Evolutionary conservation across 2,113 vertebrate species (phyloP).

Genomic region (Otus sunia): DNA sequence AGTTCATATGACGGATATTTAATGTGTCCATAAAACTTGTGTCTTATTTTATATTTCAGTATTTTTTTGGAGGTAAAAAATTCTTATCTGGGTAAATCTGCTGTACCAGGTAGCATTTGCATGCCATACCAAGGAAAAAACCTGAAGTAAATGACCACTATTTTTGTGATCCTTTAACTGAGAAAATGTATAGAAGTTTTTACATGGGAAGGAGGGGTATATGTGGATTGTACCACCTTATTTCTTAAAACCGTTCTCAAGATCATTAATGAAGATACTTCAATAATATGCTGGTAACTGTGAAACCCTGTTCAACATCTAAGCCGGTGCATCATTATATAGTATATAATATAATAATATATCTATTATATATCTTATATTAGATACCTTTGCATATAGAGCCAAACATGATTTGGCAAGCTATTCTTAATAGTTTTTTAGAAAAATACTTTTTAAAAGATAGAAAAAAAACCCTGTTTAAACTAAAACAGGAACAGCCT

Average conservation of each 20-base stretch:
- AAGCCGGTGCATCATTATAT: background rate
- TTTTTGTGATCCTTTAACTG: background rate
- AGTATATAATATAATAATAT: background rate
- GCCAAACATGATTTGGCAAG: background rate
- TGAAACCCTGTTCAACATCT: background rate
- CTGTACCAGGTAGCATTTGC: background rate
- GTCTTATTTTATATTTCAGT: background rate
- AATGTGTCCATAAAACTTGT: background rate
- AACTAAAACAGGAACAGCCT: background rate
- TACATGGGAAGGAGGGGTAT: accelerated
- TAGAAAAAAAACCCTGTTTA: background rate
- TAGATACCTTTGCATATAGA: background rate
- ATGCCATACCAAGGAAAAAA: background rate
- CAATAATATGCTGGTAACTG: background rate
- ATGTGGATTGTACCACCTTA: background rate
- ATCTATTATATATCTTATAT: too few species aligned
- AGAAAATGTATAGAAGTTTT: background rate
- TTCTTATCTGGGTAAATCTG: background rate
- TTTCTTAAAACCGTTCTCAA: background rate
- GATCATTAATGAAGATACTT: background rate
- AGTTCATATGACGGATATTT: background rate
- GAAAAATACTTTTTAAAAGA: background rate
- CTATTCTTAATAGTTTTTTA: accelerated
- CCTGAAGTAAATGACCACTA: background rate
- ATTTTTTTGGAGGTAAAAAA: background rate